Conservation (phyloP, 1,140 invertebrate species). For the Pectinophora gossypiella region DNA sequence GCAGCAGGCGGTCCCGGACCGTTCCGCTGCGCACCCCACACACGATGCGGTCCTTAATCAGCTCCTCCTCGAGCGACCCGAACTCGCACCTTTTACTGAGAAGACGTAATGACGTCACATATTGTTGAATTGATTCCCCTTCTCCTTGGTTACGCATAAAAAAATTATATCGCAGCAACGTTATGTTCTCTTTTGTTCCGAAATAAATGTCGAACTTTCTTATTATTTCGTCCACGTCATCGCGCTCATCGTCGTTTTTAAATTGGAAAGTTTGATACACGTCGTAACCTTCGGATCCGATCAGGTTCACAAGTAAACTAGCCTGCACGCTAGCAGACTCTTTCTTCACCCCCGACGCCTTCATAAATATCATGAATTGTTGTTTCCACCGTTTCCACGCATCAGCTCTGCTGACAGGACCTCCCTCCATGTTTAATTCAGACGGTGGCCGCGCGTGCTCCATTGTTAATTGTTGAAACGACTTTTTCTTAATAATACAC, state of each 20-base stretch:
- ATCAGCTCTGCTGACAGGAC: slow-evolving; percentile 5
- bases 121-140: slow-evolving; percentile 16
- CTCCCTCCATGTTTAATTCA: slow-evolving; percentile 7
- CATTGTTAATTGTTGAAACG: not conserved
- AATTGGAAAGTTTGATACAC: slow-evolving; percentile 15
- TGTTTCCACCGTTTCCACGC: slow-evolving; percentile 16
- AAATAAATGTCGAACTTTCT: slow-evolving; percentile 19
- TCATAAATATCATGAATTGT: slow-evolving; percentile 17
- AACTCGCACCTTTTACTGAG: slow-evolving; percentile 22
- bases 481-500: no score
- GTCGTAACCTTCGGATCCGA: slow-evolving; percentile 16
- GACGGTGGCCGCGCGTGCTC: not conserved
- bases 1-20: slow-evolving; percentile 13
- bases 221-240: slow-evolving; percentile 7
- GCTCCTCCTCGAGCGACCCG: slow-evolving; percentile 13
- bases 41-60: slow-evolving; percentile 17
- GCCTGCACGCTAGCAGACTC: slow-evolving; percentile 14
- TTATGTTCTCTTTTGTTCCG: slow-evolving; percentile 19
- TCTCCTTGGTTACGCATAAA: slow-evolving; percentile 20
- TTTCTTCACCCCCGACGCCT: slow-evolving; percentile 12
- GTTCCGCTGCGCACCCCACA: slow-evolving; percentile 8
- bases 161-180: slow-evolving; percentile 20
- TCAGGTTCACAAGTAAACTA: slow-evolving; percentile 15
- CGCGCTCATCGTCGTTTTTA: slow-evolving; percentile 5
- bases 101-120: slow-evolving; percentile 16